Percentiles rank a stretch among this genome's conserved stretches.
phyloP scores from a whole-genome alignment of 2,797 vertebrate species.

The Ambastaia sidthimunki region DNA sequence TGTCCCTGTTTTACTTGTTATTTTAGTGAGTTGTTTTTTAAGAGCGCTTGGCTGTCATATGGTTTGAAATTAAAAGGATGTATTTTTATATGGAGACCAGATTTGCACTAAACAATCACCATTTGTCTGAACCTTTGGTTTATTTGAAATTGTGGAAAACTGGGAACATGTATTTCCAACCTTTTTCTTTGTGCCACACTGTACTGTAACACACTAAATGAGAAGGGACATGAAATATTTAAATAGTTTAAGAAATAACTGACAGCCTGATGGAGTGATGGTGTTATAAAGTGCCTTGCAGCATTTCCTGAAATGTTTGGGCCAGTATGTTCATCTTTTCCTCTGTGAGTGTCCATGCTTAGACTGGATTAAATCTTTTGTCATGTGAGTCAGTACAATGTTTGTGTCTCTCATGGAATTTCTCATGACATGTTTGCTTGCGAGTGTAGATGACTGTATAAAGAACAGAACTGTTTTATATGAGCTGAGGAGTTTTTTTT shows the following conservation, averaged over 20 bases:
- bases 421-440: neutral
- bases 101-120: conserved; percentile 13
- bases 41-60: conserved; percentile 34
- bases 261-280: neutral
- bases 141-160: neutral
- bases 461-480: neutral
- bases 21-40: conserved; percentile 1
- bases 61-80: conserved; percentile 64
- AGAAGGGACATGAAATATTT: neutral
- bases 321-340: neutral
- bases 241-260: neutral
- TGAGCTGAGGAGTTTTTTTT: neutral
- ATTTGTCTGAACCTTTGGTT: neutral
- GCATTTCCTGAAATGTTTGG: neutral
- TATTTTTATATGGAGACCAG: conserved; percentile 73
- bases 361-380: neutral
- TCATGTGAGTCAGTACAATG: too few relatives aligned
- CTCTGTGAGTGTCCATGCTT: neutral
- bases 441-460: neutral
- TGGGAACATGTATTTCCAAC: neutral
- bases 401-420: too few relatives aligned
- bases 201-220: neutral
- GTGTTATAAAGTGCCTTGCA: conserved; percentile 30
- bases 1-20: neutral
- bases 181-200: neutral